Percentiles rank a stretch among this genome's conserved stretches.
phyloP scores from a whole-genome alignment of 2,888 invertebrate genomes.

The Clitarchus hookeri region DNA sequence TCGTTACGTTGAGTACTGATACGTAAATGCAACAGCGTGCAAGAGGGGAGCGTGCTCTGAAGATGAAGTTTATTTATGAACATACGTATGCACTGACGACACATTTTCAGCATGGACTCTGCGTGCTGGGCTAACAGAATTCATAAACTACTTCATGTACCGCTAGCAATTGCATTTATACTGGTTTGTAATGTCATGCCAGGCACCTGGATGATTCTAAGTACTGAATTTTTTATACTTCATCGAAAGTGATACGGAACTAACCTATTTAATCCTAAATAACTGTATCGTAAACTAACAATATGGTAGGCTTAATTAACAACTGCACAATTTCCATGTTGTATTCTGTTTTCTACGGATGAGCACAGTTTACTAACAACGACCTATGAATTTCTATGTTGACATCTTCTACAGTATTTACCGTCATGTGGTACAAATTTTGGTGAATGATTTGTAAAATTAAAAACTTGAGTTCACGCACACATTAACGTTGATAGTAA shows the following conservation, averaged over 20 bases:
- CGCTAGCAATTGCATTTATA: background rate
- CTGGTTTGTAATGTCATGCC: background rate
- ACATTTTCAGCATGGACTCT: background rate
- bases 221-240: background rate
- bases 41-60: background rate
- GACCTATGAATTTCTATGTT: too few species aligned
- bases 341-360: background rate
- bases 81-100: background rate
- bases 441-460: too few species aligned
- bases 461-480: too few species aligned
- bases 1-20: background rate
- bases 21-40: background rate
- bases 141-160: constrained; percentile 4
- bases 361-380: background rate
- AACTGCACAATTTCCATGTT: background rate
- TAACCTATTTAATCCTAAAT: background rate
- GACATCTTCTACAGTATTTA: too few species aligned
- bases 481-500: too few species aligned
- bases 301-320: background rate
- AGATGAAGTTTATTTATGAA: background rate
- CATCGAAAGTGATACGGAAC: background rate
- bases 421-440: too few species aligned
- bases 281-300: background rate
- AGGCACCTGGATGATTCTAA: background rate
- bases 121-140: background rate